Conservation (phyloP, 2,888 invertebrate species). For the Drosophila siamana region DNA sequence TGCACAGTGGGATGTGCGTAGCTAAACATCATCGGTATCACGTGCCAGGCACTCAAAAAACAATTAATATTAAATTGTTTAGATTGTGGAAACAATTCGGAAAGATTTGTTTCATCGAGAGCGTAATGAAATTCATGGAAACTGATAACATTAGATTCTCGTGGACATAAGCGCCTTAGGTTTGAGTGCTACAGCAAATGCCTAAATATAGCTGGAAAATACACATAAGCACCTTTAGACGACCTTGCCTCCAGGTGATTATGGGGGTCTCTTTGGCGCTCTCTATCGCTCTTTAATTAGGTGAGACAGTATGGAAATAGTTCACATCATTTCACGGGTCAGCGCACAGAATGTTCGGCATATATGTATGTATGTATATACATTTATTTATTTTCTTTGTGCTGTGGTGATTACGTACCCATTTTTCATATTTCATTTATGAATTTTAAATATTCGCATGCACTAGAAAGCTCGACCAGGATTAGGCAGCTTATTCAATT, state of each 20-base stretch:
- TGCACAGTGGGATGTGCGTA: background rate
- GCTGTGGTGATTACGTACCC: background rate
- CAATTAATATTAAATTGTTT: slow-evolving; percentile 21
- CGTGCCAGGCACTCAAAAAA: slow-evolving; percentile 3
- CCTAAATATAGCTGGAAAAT: slow-evolving; percentile 15
- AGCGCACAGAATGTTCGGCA: slow-evolving; percentile 41
- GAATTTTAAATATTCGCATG: slow-evolving; percentile 21
- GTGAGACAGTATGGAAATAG: slow-evolving; percentile 13
- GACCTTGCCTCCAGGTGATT: slow-evolving; percentile 18
- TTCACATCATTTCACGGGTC: slow-evolving; percentile 61
- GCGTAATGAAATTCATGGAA: background rate
- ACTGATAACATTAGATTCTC: slow-evolving; percentile 4
- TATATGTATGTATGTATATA: background rate
- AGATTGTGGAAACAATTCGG: background rate
- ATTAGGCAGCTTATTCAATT: slow-evolving; percentile 19
- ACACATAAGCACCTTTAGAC: slow-evolving; percentile 2
- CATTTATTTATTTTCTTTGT: background rate
- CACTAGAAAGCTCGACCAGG: slow-evolving; percentile 12
- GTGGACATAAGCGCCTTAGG: slow-evolving; percentile 26
- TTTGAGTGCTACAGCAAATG: slow-evolving; percentile 2
- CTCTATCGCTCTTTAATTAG: background rate
- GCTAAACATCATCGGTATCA: slow-evolving; percentile 5
- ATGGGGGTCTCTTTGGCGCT: background rate
- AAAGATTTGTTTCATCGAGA: slow-evolving; percentile 2
- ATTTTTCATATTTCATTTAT: slow-evolving; percentile 7